Evolutionary conservation across 2,797 vertebrate genomes (phyloP).

Genomic region (Anniella stebbinsi): DNA sequence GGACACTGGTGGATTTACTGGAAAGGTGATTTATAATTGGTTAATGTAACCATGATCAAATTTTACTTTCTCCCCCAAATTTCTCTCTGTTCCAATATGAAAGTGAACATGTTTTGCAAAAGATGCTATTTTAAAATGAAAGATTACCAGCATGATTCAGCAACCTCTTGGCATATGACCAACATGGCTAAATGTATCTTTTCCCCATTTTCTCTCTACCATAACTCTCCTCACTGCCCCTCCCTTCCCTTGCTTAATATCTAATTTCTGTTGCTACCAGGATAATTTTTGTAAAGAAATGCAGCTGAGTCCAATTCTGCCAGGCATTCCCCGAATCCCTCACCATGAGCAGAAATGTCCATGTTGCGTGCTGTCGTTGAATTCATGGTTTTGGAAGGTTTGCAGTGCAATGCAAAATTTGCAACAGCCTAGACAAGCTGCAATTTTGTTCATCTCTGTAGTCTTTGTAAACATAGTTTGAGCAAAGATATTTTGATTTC

Average conservation of each 20-base stretch:
- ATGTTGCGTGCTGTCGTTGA: neutral
- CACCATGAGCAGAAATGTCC: neutral
- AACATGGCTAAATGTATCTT: neutral
- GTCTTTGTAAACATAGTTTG: neutral
- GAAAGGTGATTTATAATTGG: conserved; percentile 84
- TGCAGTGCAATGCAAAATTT: neutral
- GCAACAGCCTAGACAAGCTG: neutral
- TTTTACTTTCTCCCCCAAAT: neutral
- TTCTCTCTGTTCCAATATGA: neutral
- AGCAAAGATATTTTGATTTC: neutral
- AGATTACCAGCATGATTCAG: neutral
- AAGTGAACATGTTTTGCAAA: neutral
- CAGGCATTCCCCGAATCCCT: neutral
- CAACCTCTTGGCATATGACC: neutral
- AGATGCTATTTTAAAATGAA: neutral
- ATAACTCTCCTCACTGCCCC: neutral
- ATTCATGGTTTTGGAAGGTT: neutral
- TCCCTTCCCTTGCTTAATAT: neutral
- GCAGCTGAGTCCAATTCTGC: neutral
- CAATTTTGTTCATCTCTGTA: neutral
- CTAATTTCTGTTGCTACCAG: neutral
- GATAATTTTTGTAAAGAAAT: neutral
- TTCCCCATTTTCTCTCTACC: too few relatives aligned
- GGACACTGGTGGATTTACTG: conserved; percentile 89
- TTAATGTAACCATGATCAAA: conserved; percentile 57